Evolutionary conservation across 2,797 vertebrate species (phyloP), one percentile per base, ranked within the genome.

Genomic region (Sus cebifrons): DNA sequence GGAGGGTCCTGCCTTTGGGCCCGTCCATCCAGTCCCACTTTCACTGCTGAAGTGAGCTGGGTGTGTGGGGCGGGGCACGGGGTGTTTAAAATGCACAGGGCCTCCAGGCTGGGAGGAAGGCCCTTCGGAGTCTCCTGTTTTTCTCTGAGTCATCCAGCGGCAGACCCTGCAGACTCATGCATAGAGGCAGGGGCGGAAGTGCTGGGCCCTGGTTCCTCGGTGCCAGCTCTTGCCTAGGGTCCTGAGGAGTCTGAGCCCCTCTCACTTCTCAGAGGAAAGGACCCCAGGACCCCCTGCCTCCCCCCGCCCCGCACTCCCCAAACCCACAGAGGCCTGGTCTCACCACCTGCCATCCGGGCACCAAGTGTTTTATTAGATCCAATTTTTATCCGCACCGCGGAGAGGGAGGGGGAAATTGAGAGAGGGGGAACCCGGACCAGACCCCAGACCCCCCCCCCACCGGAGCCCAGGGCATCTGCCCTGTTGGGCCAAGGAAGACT

Each of bases 301-400:
- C 36, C 36, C 36, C 68, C n/a, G 36, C 60, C 64, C 27, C n/a
- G 29, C 0, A 18, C 3, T 29, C 36, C 79, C 70, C 91, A 85
- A 71, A 81, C 62, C 27, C 95, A 97, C 29, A 96, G 83, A 97
- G 56, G 52, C 86, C 29, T 79, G 67, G 13, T 88, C 70, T 94
- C 89, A 83, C 67, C 86, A 74, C 68, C 86, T 97, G 86, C 86
- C 54, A 17, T 96, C 96, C 44, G 93, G 97, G 97, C 95, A 97
- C 97, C 73, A 40, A 96, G 89, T 94, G 70, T 97, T 95, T 98
- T 98, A 97, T 98, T 98, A 49, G 83, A 96, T 97, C 89, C 96
- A 93, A 89, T 86, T 94, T 98, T 96, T 93, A 98, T 98, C 98
- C 98, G 98, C 98, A 98, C 97, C 44, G 97, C 96, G 95, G 96